These are phyloP conservation scores for Drosophila pegasa DNA, from an alignment of 2,888 invertebrate genomes.

Conservation along the genomic window DNA sequence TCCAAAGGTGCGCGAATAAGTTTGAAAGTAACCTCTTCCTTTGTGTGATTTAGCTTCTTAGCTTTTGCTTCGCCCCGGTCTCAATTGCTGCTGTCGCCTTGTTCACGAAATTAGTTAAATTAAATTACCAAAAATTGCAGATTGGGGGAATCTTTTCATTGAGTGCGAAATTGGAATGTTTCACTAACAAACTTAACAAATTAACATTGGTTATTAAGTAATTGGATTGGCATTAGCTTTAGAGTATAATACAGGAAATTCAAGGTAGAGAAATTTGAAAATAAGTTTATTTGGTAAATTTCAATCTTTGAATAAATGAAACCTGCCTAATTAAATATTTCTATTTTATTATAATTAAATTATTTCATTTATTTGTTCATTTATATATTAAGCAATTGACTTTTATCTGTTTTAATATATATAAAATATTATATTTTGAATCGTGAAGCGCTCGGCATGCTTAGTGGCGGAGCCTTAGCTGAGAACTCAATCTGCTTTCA, in stretches of 20 bases:
- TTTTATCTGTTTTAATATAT: neutral
- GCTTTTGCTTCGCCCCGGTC: slow-evolving; percentile 1
- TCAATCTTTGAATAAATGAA: neutral
- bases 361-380: neutral
- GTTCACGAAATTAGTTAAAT: slow-evolving; percentile 20
- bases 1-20: slow-evolving; percentile 59
- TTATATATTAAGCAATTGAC: neutral
- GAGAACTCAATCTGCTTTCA: neutral
- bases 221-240: slow-evolving; percentile 16
- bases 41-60: slow-evolving; percentile 1
- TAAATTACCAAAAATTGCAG: slow-evolving; percentile 10
- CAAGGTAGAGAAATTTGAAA: neutral
- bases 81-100: slow-evolving; percentile 19
- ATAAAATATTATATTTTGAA: too few relatives aligned
- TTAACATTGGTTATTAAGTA: slow-evolving; percentile 46
- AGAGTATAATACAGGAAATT: neutral
- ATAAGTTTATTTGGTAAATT: too few relatives aligned
- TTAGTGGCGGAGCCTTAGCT: neutral
- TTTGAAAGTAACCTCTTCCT: slow-evolving; percentile 16
- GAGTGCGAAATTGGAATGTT: neutral
- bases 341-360: too few relatives aligned
- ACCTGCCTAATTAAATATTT: neutral
- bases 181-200: slow-evolving; percentile 12
- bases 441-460: neutral
- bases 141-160: slow-evolving; percentile 1